Evolutionary conservation across 2,797 vertebrate genomes (phyloP), one percentile per base, ranked within the genome.

Genomic region (Tolypeutes matacus): DNA sequence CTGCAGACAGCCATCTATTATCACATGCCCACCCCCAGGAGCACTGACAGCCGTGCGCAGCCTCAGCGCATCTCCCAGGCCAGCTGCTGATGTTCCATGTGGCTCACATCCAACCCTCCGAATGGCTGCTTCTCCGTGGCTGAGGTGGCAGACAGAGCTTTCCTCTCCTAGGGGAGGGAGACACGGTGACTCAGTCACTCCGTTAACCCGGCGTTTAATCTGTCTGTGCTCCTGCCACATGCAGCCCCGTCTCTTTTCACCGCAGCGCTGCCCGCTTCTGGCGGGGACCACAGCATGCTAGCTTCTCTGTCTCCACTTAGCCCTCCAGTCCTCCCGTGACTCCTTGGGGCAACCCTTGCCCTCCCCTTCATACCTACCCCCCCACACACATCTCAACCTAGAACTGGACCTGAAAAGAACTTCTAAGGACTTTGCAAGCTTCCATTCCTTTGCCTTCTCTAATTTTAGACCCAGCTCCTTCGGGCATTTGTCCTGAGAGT

Each of bases 171-270:
- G 29, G 86, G 93, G 91, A 78, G 15, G 8, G 64, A 49, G 27
- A 80, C 36, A 82, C 39, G 70, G 73, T 93, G 82, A 95, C 93
- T 95, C 34, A 25, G 64, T 76, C 2, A 0, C 46, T 95, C 83
- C 72, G 12, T 93, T 95, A 96, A 94, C 51, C 92, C 75, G 6
- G 5, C 39, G 7, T 94, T 93, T 95, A 89, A 96, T 80, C 89
- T 2, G 0, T 80, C 81, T 95, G 75, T 60, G 15, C 86, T 92
- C 60, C 90, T 69, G 64, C 80, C 88, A 49, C 7, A 3, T 3
- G 13, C 15, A 0, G 15, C n/a, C 60, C 94, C 58, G 2, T 92
- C 80, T 91, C 67, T 42, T 56, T 93, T 96, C 81, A 93, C 53
- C 0, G 86, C 58, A n/a, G 39, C 4, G 0, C 62, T 91, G 31